phyloP scores from a whole-genome alignment of 2,113 vertebrate species.

The Oxyura jamaicensis region DNA sequence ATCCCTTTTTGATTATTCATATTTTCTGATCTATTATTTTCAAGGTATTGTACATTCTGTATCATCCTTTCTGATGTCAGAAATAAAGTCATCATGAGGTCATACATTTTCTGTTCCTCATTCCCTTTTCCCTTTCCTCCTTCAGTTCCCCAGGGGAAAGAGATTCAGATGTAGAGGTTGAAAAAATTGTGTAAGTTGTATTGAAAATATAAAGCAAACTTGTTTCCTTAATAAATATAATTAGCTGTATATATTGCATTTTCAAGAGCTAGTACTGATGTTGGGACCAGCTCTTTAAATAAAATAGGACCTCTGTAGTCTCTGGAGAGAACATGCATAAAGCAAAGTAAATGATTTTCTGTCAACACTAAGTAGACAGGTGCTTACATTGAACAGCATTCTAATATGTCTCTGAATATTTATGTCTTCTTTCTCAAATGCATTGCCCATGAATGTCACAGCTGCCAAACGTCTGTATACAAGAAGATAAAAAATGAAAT shows the following conservation, averaged over 20 bases:
- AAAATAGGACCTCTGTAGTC: conserved; percentile 92
- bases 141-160: conserved; percentile 29
- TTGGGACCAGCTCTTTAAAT: conserved; percentile 85
- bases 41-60: not conserved
- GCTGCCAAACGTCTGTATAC: conserved; percentile 90
- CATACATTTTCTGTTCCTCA: not conserved
- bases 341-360: conserved; percentile 94
- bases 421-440: conserved; percentile 93
- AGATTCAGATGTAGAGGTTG: conserved; percentile 61
- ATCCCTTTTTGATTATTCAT: not conserved
- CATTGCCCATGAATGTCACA: conserved; percentile 95
- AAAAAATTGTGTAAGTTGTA: conserved; percentile 74
- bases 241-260: conserved; percentile 76
- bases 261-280: conserved; percentile 74
- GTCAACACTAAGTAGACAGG: conserved; percentile 97
- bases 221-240: conserved; percentile 81
- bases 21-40: not conserved
- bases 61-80: not conserved
- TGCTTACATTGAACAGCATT: conserved; percentile 96
- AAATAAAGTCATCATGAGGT: conserved; percentile 6
- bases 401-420: conserved; percentile 98
- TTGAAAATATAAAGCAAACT: conserved; percentile 77
- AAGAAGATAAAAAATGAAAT: conserved; percentile 90
- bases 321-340: conserved; percentile 86
- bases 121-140: not conserved